These are phyloP conservation scores for Chrysochloris asiatica DNA, from an alignment of 2,113 vertebrate species.

Conservation along the genomic window DNA sequence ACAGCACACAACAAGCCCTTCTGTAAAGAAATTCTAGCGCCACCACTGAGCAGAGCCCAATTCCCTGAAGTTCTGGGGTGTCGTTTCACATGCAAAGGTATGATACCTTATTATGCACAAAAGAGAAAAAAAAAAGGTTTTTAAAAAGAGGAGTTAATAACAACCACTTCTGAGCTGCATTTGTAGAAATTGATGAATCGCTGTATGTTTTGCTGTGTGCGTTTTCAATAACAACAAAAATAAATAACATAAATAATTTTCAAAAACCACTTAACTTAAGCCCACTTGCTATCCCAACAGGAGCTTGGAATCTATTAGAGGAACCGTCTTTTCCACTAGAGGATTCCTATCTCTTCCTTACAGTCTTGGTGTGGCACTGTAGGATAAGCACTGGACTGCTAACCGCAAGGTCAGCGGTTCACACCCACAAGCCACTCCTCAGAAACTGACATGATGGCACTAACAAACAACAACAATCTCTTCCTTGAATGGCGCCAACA, in stretches of 20 bases:
- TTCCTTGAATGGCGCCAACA: not conserved
- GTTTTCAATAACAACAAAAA: not conserved
- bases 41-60: not conserved
- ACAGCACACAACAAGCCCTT: not conserved
- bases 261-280: constrained; percentile 11
- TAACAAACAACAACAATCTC: too few relatives aligned
- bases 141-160: constrained; percentile 32
- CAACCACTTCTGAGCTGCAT: not conserved
- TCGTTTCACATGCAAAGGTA: not conserved
- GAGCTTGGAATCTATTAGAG: not conserved
- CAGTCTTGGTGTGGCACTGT: too few relatives aligned
- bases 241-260: not conserved
- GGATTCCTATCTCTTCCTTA: not conserved
- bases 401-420: too few relatives aligned
- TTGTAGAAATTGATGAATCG: not conserved
- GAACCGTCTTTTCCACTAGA: not conserved
- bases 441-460: too few relatives aligned
- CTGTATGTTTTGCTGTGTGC: not conserved
- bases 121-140: not conserved
- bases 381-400: too few relatives aligned
- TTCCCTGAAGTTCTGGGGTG: not conserved
- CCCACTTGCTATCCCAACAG: not conserved
- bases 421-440: too few relatives aligned
- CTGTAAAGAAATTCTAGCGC: not conserved
- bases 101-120: constrained; percentile 1